These are phyloP conservation scores for Athalia cordata DNA, from an alignment of 2,888 invertebrate species.

Conservation along the genomic window DNA sequence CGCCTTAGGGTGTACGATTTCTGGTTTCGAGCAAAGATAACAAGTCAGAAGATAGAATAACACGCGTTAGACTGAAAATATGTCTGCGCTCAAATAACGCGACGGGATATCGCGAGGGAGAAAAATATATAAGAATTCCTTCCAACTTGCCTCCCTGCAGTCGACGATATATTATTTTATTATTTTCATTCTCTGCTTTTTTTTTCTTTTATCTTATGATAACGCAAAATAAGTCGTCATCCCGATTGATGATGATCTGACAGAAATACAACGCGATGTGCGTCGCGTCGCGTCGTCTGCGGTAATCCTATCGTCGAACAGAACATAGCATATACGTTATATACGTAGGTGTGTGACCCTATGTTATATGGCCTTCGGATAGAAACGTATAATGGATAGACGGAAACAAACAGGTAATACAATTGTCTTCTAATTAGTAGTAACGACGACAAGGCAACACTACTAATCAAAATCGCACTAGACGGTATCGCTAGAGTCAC, in stretches of 20 bases:
- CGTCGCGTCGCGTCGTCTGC: background rate
- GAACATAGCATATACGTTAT: background rate
- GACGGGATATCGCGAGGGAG: background rate
- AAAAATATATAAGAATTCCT: background rate
- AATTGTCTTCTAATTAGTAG: conserved; percentile 22
- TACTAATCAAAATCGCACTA: conserved; percentile 24
- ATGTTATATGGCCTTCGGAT: too few species aligned
- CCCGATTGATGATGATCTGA: too few species aligned
- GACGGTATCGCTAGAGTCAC: background rate
- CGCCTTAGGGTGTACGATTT: conserved; percentile 4
- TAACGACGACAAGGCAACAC: background rate
- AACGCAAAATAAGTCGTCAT: too few species aligned
- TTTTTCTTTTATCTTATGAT: too few species aligned
- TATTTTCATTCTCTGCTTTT: too few species aligned
- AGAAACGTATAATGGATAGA: background rate
- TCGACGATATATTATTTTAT: background rate
- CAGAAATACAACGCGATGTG: too few species aligned
- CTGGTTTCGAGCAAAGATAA: conserved; percentile 20
- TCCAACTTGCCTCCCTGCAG: background rate
- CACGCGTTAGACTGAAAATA: conserved; percentile 18
- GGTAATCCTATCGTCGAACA: background rate
- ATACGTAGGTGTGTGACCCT: too few species aligned
- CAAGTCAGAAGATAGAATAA: conserved; percentile 31
- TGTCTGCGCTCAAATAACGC: conserved; percentile 9
- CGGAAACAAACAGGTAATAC: background rate